Conservation (phyloP, 2,888 invertebrate genomes). For the Therioaphis trifolii region DNA sequence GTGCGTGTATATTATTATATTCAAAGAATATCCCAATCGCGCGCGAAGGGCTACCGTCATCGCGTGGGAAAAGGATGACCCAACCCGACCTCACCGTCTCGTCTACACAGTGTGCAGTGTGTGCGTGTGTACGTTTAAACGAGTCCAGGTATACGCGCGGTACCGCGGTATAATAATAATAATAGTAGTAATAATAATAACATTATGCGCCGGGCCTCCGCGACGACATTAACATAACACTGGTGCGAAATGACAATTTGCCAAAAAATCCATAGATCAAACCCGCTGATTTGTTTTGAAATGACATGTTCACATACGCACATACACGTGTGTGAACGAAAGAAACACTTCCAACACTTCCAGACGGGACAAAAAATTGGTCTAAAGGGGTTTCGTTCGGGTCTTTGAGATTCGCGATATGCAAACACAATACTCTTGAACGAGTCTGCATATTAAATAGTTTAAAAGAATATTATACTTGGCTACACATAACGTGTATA, state of each 20-base stretch:
- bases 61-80: slow-evolving; percentile 62
- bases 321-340: background rate
- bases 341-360: too few species aligned
- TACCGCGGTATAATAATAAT: too few species aligned
- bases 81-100: slow-evolving; percentile 4
- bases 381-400: background rate
- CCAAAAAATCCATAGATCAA: slow-evolving; percentile 22
- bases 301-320: slow-evolving; percentile 16
- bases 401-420: slow-evolving; percentile 1
- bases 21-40: slow-evolving; percentile 34
- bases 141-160: slow-evolving; percentile 36
- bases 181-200: too few species aligned
- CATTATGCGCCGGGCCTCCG: background rate
- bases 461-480: too few species aligned
- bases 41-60: slow-evolving; percentile 45
- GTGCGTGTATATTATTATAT: background rate
- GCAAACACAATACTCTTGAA: background rate
- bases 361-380: background rate
- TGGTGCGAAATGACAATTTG: slow-evolving; percentile 38
- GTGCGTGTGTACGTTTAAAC: slow-evolving; percentile 23
- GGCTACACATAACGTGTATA: too few species aligned
- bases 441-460: background rate
- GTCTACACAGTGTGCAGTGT: background rate
- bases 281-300: slow-evolving; percentile 43
- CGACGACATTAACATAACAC: slow-evolving; percentile 56